These are phyloP conservation scores for Entomobrya multifasciata DNA, from an alignment of 2,888 invertebrate species.

Conservation along the genomic window DNA sequence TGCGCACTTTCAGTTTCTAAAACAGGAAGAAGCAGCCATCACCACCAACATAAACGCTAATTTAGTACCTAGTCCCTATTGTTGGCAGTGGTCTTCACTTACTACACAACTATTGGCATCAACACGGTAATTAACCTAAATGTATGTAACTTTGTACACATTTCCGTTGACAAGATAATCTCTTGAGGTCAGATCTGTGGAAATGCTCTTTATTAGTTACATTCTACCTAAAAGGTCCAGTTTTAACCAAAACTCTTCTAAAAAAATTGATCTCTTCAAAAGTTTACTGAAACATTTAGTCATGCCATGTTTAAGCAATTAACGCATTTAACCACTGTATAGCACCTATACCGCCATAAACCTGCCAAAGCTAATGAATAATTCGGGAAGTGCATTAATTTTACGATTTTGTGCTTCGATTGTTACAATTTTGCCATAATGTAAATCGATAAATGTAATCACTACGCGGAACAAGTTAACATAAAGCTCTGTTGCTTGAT, in stretches of 20 bases:
- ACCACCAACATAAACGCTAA: not conserved
- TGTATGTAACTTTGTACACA: slow-evolving; percentile 42
- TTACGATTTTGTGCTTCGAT: not conserved
- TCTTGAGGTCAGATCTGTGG: not conserved
- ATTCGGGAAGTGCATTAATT: slow-evolving; percentile 5
- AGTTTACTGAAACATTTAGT: not conserved
- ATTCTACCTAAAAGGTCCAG: too few relatives aligned
- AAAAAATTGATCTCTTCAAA: not conserved
- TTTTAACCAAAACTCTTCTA: too few relatives aligned
- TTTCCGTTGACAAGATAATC: slow-evolving; percentile 42
- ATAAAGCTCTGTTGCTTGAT: slow-evolving; percentile 8
- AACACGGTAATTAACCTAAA: slow-evolving; percentile 47
- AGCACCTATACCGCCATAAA: not conserved
- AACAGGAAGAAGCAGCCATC: not conserved
- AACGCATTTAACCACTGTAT: not conserved
- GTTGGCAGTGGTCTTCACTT: slow-evolving; percentile 28
- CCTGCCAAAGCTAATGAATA: too few relatives aligned
- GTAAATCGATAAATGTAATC: not conserved
- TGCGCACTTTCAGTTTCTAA: not conserved
- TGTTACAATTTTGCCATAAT: not conserved
- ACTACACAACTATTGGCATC: slow-evolving; percentile 23
- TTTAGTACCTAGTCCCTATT: not conserved
- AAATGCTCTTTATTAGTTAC: too few relatives aligned
- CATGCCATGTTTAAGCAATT: not conserved
- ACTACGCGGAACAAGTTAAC: slow-evolving; percentile 30